Conservation (phyloP, 2,113 vertebrate species). For the Macquaria ambigua region DNA sequence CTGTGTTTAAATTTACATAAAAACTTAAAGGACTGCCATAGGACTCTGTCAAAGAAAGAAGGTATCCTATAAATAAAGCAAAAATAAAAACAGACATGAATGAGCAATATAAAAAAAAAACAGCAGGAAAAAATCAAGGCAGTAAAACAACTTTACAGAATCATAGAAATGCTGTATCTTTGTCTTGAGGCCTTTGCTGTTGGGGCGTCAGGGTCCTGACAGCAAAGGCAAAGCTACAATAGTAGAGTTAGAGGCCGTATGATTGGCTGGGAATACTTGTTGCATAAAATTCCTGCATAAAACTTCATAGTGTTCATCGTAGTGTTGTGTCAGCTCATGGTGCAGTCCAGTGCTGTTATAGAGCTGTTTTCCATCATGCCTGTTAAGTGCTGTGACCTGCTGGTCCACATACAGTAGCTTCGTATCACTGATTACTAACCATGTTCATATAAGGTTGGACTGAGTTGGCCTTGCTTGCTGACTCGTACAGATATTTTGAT, state of each 20-base stretch:
- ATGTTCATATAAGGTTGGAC: neutral
- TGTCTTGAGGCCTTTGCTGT: neutral
- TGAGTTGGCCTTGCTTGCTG: neutral
- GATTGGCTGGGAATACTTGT: neutral
- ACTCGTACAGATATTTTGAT: neutral
- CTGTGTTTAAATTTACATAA: neutral
- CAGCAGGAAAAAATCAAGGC: slow-evolving; percentile 40
- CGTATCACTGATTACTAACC: slow-evolving; percentile 51
- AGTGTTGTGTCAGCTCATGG: neutral
- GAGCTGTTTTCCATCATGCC: slow-evolving; percentile 25
- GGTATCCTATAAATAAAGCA: neutral
- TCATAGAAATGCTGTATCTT: neutral
- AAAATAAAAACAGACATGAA: neutral
- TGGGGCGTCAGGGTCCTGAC: neutral
- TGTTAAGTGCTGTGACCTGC: neutral
- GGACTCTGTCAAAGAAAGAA: too few relatives aligned
- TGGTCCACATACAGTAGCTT: neutral
- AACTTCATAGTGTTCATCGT: neutral
- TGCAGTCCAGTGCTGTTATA: neutral
- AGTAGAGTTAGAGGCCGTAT: neutral
- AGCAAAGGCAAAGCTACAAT: neutral
- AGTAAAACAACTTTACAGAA: slow-evolving; percentile 7
- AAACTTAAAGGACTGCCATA: neutral
- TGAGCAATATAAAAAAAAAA: neutral
- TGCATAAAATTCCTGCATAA: slow-evolving; percentile 40